A percentile compares a stretch with the other conserved stretches of the same genome.
These are phyloP conservation scores for Papilio glaucus DNA, from an alignment of 1,140 invertebrate species.

Conservation along the genomic window DNA sequence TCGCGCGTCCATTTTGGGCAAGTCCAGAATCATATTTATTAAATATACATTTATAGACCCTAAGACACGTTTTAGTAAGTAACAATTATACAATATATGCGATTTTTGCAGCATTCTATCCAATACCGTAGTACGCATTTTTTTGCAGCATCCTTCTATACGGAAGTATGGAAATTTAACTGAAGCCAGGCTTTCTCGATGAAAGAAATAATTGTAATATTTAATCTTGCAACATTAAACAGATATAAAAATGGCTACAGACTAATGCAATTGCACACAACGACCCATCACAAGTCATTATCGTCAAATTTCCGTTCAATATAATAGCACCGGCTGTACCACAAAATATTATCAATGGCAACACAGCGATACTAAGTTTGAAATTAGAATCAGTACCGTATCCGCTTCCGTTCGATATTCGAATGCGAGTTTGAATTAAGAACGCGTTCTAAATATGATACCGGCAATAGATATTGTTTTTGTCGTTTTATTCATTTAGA, in stretches of 20 bases:
- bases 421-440: slow-evolving; percentile 75
- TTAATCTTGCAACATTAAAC: slow-evolving; percentile 26
- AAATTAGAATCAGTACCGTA: slow-evolving; percentile 82
- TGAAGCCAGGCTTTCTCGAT: not conserved
- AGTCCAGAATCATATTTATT: no score
- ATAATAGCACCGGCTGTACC: slow-evolving; percentile 70
- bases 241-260: slow-evolving; percentile 34
- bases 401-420: slow-evolving; percentile 82
- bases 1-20: no score
- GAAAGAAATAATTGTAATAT: slow-evolving; percentile 12
- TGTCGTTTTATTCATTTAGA: slow-evolving; percentile 27
- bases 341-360: slow-evolving; percentile 81
- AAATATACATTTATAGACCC: no score
- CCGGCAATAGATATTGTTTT: slow-evolving; percentile 40
- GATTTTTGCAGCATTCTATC: no score
- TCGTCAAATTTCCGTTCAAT: slow-evolving; percentile 78
- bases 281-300: slow-evolving; percentile 67
- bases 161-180: no score
- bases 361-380: slow-evolving; percentile 78
- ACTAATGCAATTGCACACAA: slow-evolving; percentile 47
- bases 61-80: no score
- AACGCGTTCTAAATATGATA: slow-evolving; percentile 68
- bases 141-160: no score
- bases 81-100: not conserved
- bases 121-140: no score